Evolutionary conservation across 2,888 invertebrate genomes (phyloP).

Genomic region (Agriotes lineatus): DNA sequence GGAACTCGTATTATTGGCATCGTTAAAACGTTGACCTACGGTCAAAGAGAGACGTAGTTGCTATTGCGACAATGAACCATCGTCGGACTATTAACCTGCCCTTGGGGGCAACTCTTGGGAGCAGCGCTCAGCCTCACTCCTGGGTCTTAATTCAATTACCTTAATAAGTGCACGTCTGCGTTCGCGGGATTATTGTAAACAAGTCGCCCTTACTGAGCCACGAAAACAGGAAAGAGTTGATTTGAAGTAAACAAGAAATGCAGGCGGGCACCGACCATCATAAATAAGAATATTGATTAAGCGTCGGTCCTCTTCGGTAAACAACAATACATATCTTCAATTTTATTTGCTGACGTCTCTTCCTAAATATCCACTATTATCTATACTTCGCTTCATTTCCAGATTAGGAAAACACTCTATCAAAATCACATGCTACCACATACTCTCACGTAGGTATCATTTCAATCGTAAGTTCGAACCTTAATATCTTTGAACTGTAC

Average conservation of each 20-base stretch:
- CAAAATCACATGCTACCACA: no score
- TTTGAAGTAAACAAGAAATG: neutral
- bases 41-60: constrained; percentile 34
- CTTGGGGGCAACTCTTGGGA: constrained; percentile 22
- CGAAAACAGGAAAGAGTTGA: constrained; percentile 1
- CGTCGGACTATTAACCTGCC: constrained; percentile 38
- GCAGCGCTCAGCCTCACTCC: neutral
- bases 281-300: no score
- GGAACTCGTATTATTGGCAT: constrained; percentile 16
- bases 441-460: no score
- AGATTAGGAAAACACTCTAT: no score
- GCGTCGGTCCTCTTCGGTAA: no score
- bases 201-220: neutral
- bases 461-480: no score
- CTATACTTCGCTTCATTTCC: no score
- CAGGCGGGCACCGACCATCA: no score
- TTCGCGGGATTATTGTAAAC: constrained; percentile 1
- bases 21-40: constrained; percentile 36
- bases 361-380: no score
- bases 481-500: no score
- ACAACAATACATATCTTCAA: no score
- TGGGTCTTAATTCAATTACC: constrained; percentile 7
- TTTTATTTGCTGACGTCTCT: no score
- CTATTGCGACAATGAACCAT: constrained; percentile 25
- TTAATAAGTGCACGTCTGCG: constrained; percentile 1